Evolutionary conservation across 37 sponge, comb jelly and placozoan genomes (phyloP).

Genomic region (Hexactinellida sp.): DNA sequence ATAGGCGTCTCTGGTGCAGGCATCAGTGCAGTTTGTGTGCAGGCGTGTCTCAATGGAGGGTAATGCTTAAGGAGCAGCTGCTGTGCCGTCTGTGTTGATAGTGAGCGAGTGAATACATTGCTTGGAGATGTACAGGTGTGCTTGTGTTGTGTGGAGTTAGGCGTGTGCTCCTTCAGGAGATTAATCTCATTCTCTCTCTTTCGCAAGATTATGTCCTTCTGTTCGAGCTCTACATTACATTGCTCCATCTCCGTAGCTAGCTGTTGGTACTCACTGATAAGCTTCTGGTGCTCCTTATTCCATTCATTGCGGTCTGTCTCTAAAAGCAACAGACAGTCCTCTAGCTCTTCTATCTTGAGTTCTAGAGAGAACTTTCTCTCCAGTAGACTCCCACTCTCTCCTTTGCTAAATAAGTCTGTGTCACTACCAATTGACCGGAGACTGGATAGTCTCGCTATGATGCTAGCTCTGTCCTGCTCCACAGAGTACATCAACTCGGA

Average conservation of each 20-base stretch:
- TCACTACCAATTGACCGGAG: neutral
- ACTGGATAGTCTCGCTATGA: neutral
- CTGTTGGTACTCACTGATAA: neutral
- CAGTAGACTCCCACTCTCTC: neutral
- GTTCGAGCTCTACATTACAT: neutral
- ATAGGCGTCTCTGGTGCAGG: neutral
- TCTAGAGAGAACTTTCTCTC: neutral
- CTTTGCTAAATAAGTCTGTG: neutral
- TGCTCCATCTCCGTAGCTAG: neutral
- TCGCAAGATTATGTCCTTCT: neutral
- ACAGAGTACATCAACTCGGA: neutral
- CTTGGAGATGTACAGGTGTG: neutral
- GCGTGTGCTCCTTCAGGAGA: neutral
- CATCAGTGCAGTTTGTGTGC: neutral
- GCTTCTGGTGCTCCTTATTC: neutral
- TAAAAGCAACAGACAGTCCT: neutral
- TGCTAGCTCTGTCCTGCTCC: neutral
- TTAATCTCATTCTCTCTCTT: neutral
- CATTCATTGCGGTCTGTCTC: neutral
- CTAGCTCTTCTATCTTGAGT: neutral
- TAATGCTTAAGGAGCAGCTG: neutral
- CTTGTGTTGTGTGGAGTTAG: too few relatives aligned
- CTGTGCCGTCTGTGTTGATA: neutral
- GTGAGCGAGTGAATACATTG: neutral
- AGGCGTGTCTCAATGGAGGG: neutral